A percentile compares a stretch with the other conserved stretches of the same genome.
Evolutionary conservation across 2,113 vertebrate species (phyloP).

Genomic region (Pteropus alecto): DNA sequence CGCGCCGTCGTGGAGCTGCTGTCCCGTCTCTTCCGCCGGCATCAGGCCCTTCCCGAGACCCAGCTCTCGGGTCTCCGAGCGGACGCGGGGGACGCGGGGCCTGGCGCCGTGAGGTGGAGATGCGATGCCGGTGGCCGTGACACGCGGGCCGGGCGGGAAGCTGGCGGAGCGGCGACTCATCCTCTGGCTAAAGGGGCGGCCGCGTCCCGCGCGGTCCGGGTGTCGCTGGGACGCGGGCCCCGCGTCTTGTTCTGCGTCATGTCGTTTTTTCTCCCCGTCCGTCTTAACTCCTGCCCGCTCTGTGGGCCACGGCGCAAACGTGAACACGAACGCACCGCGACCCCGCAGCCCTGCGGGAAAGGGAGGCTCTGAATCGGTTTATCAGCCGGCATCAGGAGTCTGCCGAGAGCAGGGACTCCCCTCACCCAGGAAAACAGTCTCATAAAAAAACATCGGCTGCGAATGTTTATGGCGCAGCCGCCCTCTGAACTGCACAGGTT

Average conservation of each 20-base stretch:
- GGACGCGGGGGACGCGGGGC: accelerated
- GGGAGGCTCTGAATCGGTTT: accelerated
- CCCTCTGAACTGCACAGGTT: neutral
- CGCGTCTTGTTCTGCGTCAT: accelerated
- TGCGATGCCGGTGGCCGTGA: accelerated
- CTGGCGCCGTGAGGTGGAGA: neutral
- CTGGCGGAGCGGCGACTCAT: accelerated
- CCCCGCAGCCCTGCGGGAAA: accelerated
- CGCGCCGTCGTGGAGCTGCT: accelerated
- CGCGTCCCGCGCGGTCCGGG: too few relatives aligned
- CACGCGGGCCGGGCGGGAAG: neutral
- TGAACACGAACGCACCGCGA: too few relatives aligned
- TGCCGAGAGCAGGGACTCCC: accelerated
- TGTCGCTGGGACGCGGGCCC: neutral
- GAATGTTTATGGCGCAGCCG: neutral
- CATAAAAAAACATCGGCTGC: too few relatives aligned
- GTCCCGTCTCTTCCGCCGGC: accelerated
- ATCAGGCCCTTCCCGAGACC: neutral
- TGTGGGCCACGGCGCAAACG: too few relatives aligned
- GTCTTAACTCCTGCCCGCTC: too few relatives aligned
- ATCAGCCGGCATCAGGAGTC: neutral
- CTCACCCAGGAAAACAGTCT: neutral
- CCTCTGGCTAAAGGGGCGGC: accelerated
- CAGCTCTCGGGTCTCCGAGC: neutral
- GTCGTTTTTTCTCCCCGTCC: neutral